phyloP scores from a whole-genome alignment of 2,113 vertebrate species.

The Larimichthys polyactis region DNA sequence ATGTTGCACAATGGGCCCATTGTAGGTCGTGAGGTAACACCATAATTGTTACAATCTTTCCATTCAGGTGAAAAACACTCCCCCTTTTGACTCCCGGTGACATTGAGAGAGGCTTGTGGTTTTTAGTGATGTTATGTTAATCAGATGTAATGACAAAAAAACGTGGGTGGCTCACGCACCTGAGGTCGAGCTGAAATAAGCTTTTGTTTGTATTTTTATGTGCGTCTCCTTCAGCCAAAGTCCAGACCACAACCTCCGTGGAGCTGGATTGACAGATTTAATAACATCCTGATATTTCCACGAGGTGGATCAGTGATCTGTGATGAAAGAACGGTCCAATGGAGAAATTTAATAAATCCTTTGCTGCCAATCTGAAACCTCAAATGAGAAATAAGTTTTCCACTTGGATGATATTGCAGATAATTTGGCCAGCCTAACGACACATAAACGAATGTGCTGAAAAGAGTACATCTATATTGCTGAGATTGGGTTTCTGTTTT shows the following conservation, averaged over 20 bases:
- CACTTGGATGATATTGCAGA: slow-evolving; percentile 22
- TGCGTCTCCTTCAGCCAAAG: not conserved
- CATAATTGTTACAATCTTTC: slow-evolving; percentile 77
- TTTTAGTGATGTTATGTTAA: slow-evolving; percentile 51
- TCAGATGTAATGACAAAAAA: slow-evolving; percentile 52
- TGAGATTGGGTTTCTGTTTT: slow-evolving; percentile 24
- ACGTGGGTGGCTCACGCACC: slow-evolving; percentile 53
- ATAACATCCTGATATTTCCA: slow-evolving; percentile 63
- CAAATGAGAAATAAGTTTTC: slow-evolving; percentile 4
- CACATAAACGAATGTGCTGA: slow-evolving; percentile 19
- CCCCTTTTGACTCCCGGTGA: slow-evolving; percentile 59
- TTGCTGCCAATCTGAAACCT: slow-evolving; percentile 38
- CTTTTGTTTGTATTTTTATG: slow-evolving; percentile 41
- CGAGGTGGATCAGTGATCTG: slow-evolving; percentile 31
- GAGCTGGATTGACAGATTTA: slow-evolving; percentile 62
- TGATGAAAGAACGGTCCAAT: slow-evolving; percentile 45
- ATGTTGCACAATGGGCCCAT: slow-evolving; percentile 69
- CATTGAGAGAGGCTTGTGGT: slow-evolving; percentile 58
- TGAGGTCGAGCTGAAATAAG: slow-evolving; percentile 33
- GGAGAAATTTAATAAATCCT: slow-evolving; percentile 56
- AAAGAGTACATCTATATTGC: slow-evolving; percentile 21
- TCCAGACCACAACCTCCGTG: slow-evolving; percentile 31
- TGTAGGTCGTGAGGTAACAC: slow-evolving; percentile 72
- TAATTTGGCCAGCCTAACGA: slow-evolving; percentile 9
- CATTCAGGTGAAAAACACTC: slow-evolving; percentile 77